Evolutionary conservation across 2,113 vertebrate genomes (phyloP), one percentile per base, ranked within the genome.

Genomic region (Aptenodytes patagonicus): DNA sequence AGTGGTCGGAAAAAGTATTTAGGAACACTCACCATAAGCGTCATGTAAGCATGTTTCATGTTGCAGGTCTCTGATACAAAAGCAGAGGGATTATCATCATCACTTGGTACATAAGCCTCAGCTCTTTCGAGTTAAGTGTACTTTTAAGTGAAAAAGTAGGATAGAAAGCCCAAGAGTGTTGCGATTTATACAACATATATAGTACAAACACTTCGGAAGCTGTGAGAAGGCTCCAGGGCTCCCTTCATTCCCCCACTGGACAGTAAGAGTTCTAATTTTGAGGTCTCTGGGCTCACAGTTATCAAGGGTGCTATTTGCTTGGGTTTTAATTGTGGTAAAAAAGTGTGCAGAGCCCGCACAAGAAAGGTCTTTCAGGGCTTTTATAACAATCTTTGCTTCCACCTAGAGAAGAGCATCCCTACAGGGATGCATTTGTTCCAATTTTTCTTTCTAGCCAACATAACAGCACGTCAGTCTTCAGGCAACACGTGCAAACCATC

Each of bases 341-440:
- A 14, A 47, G 22, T 0, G 1, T 2, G 15, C 14, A 29, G 24
- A 60, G 46, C 36, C 34, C 44, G 20, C 17, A 26, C 0, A 2
- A 65, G 10, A 66, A 44, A 73, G 19, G 29, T 44, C 55, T 76
- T 73, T 13, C 29, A 47, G 25, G 19, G 29, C 28, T 81, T 64
- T 40, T 36, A 4, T 7, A 46, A 52, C 40, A 72, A 76, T 38
- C 22, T 38, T 71, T 34, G 11, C n/a, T 4, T 76, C 36, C 38
- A 36, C 40, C 51, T 51, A 49, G 55, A 49, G 31, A 85, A 73
- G 22, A 79, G 24, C 42, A 44, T 32, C 29, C 46, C 31, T 19
- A 28, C 5, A 38, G 9, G 25, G 65, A 62, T 25, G 17, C n/a
- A 24, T n/a, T 62, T 54, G 51, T 49, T 52, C 8, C 7, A 2